These are phyloP conservation scores for Callosobruchus maculatus DNA, from an alignment of 2,888 invertebrate genomes.

Conservation along the genomic window DNA sequence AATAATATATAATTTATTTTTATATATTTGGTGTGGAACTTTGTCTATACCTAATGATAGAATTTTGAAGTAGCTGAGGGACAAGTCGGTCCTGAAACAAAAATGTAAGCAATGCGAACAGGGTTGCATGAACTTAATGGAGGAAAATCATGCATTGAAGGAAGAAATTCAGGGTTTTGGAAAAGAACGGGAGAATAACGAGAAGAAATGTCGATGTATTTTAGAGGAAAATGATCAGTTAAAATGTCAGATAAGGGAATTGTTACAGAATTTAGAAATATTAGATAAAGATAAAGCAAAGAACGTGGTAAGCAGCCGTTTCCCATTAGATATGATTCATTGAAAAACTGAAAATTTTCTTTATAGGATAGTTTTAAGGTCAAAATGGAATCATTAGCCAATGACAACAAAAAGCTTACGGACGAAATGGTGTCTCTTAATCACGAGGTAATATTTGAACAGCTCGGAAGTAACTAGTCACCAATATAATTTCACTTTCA, in stretches of 20 bases:
- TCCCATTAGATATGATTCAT: neutral
- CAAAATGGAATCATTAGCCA: constrained; percentile 13
- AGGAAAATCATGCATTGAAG: constrained; percentile 16
- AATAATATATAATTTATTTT: neutral
- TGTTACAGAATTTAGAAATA: neutral
- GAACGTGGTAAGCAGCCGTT: neutral
- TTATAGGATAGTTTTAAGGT: constrained; percentile 14
- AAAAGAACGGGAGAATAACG: neutral
- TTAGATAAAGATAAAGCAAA: neutral
- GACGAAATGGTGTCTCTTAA: constrained; percentile 22
- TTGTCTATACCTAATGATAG: neutral
- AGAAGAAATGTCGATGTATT: neutral
- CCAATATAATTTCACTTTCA: constrained; percentile 18
- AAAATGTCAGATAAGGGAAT: neutral
- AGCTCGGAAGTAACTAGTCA: constrained; percentile 2
- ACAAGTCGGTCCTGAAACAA: constrained; percentile 17
- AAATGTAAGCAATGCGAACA: constrained; percentile 13
- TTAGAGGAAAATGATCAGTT: neutral
- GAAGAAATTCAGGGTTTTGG: constrained; percentile 14
- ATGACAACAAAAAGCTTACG: constrained; percentile 23
- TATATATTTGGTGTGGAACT: neutral
- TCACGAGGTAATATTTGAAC: constrained; percentile 22
- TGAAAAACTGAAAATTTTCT: constrained; percentile 4
- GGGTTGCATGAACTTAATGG: constrained; percentile 8
- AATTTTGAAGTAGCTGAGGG: constrained; percentile 13